phyloP scores from a whole-genome alignment of 2,888 invertebrate species.

The Trichogramma dendrolimi region DNA sequence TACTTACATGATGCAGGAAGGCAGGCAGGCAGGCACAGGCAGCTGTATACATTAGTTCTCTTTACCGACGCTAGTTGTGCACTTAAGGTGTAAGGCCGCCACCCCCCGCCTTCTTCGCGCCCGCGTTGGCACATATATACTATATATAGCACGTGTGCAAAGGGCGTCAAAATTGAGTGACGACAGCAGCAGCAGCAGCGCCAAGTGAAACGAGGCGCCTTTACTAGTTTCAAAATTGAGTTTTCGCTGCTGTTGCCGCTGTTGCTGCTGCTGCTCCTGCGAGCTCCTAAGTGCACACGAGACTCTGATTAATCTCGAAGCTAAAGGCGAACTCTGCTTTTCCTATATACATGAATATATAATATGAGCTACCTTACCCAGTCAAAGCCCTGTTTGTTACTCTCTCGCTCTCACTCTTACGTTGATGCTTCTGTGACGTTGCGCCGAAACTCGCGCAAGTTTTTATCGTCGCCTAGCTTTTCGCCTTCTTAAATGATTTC shows the following conservation, averaged over 20 bases:
- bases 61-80: not conserved
- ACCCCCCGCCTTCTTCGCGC: conserved; percentile 32
- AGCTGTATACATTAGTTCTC: not conserved
- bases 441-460: no score
- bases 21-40: not conserved
- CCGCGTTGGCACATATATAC: conserved; percentile 33
- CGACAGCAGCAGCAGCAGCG: conserved; percentile 28
- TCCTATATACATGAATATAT: conserved; percentile 28
- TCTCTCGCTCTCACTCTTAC: no score
- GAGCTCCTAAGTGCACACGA: conserved; percentile 44
- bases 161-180: conserved; percentile 51
- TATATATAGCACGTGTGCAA: conserved; percentile 20
- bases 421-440: no score
- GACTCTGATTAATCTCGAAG: conserved; percentile 47
- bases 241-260: conserved; percentile 37
- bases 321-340: conserved; percentile 38
- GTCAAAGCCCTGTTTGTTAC: no score
- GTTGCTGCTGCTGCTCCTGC: conserved; percentile 9
- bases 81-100: conserved; percentile 22
- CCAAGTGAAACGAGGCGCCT: conserved; percentile 5
- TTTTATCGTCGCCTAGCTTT: no score
- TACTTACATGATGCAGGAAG: conserved; percentile 1
- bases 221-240: conserved; percentile 47
- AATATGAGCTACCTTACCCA: no score
- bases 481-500: no score